These are phyloP conservation scores for Bucorvus abyssinicus DNA, from an alignment of 2,797 vertebrate genomes.

Conservation along the genomic window DNA sequence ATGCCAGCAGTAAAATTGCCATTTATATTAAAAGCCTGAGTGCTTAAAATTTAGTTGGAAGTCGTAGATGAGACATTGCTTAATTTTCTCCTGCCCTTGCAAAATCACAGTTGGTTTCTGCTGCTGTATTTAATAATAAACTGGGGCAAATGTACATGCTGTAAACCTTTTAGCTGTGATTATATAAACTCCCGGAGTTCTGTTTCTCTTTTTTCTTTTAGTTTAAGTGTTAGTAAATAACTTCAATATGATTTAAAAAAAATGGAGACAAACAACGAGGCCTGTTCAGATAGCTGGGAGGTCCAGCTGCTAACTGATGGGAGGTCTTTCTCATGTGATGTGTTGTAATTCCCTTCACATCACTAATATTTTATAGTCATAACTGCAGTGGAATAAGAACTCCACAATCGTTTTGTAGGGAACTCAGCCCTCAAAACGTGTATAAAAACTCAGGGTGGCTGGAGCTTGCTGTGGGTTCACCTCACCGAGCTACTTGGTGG, in stretches of 20 bases:
- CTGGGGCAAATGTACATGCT: not conserved
- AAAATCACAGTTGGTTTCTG: not conserved
- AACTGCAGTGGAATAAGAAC: not conserved
- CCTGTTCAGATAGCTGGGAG: not conserved
- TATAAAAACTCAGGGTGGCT: not conserved
- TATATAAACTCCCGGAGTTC: not conserved
- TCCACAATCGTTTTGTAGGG: not conserved
- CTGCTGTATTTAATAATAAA: slow-evolving; percentile 5
- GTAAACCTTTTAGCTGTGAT: not conserved
- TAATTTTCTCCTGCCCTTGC: not conserved
- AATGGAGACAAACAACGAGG: not conserved
- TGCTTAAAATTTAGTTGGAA: not conserved
- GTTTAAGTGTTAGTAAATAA: slow-evolving; percentile 10
- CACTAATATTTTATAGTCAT: not conserved
- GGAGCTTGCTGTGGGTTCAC: not conserved
- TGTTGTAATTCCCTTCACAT: not conserved
- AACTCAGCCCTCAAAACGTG: not conserved
- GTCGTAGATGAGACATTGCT: not conserved
- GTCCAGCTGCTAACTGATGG: not conserved
- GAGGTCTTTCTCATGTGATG: not conserved
- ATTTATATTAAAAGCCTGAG: slow-evolving; percentile 17
- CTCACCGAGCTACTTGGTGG: not conserved
- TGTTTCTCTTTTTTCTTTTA: not conserved
- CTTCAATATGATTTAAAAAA: not conserved
- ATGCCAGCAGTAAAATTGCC: slow-evolving; percentile 9